phyloP scores from a whole-genome alignment of 2,113 vertebrate species.

The Rhegmatorhina hoffmannsi region DNA sequence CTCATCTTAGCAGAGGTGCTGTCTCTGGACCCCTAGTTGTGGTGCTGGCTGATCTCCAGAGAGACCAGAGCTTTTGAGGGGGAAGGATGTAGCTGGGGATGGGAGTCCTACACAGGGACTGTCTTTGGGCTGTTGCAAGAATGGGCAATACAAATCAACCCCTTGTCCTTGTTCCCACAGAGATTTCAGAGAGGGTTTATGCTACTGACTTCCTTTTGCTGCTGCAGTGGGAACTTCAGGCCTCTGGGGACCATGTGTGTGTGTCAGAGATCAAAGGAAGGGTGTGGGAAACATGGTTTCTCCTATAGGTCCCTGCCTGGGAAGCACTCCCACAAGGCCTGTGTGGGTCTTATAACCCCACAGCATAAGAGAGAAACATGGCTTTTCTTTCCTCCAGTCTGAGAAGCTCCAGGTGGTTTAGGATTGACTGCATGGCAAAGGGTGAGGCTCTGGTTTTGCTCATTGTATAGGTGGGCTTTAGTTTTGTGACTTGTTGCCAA shows the following conservation, averaged over 20 bases:
- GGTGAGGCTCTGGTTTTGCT: neutral
- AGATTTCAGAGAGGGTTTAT: neutral
- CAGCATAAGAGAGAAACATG: neutral
- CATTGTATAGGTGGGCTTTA: neutral
- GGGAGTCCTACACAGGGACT: neutral
- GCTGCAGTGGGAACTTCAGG: neutral
- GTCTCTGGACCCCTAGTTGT: neutral
- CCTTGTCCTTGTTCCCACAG: neutral
- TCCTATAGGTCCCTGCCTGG: neutral
- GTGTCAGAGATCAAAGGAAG: neutral
- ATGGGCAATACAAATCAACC: neutral
- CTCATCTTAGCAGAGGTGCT: neutral
- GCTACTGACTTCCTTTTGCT: neutral
- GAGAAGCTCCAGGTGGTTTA: neutral
- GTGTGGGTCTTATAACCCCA: neutral
- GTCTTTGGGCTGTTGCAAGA: accelerated
- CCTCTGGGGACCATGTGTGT: neutral
- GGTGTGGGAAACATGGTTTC: neutral
- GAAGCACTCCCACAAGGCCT: neutral
- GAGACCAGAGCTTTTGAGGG: neutral
- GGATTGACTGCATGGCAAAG: neutral
- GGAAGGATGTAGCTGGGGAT: neutral
- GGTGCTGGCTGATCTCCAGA: neutral
- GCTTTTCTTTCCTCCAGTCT: neutral
- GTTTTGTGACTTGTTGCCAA: neutral